Evolutionary conservation across 2,113 vertebrate genomes (phyloP).

Genomic region (Paraplagusia blochii): DNA sequence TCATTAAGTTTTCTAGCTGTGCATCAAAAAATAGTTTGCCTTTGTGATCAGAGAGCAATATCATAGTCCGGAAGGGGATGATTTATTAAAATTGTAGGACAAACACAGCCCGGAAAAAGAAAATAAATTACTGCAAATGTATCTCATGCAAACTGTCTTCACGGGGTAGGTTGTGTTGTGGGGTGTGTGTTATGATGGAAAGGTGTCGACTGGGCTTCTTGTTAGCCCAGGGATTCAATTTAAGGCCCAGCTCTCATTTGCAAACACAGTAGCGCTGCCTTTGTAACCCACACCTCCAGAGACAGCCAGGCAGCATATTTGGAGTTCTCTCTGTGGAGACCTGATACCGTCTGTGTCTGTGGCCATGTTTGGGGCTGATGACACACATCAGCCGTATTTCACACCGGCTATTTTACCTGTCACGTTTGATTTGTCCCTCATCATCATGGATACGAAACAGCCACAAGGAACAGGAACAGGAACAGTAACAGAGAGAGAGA

Average conservation of each 20-base stretch:
- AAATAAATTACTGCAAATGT: too few species aligned
- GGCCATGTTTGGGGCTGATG: slow-evolving; percentile 24
- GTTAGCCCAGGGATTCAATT: slow-evolving; percentile 61
- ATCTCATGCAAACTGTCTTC: too few species aligned
- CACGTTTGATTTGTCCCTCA: slow-evolving; percentile 32
- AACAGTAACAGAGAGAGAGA: not conserved
- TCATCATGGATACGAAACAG: slow-evolving; percentile 37
- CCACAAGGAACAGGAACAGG: slow-evolving; percentile 28
- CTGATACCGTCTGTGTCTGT: slow-evolving; percentile 41
- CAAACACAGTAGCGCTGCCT: slow-evolving; percentile 33
- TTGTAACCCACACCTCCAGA: slow-evolving; percentile 44
- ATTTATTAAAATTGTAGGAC: too few species aligned
- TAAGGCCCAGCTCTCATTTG: slow-evolving; percentile 47
- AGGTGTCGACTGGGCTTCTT: slow-evolving; percentile 58
- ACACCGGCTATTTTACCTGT: slow-evolving; percentile 40
- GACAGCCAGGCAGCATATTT: slow-evolving; percentile 48
- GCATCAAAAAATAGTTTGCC: too few species aligned
- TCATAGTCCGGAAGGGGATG: too few species aligned
- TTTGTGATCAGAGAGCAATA: too few species aligned
- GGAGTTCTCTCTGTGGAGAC: slow-evolving; percentile 50
- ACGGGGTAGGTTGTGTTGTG: not conserved
- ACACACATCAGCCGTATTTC: slow-evolving; percentile 40
- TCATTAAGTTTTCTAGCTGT: too few species aligned
- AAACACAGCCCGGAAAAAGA: too few species aligned
- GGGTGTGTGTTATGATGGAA: slow-evolving; percentile 10